Conservation (phyloP, 2,797 vertebrate genomes). For the Falco rusticolus region DNA sequence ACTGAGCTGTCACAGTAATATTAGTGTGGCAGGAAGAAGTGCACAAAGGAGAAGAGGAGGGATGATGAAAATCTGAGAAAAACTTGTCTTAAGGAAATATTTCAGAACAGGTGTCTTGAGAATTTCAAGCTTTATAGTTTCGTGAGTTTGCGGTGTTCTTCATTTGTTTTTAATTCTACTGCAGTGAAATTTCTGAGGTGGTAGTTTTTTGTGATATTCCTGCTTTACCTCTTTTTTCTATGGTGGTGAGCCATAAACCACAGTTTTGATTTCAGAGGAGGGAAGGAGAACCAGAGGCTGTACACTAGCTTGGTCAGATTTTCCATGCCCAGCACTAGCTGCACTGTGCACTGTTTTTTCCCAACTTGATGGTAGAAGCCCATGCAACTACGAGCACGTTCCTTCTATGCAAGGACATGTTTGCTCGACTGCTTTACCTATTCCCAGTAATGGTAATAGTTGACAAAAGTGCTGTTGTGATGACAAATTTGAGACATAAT, state of each 20-base stretch:
- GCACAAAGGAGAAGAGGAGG: neutral
- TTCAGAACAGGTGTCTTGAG: slow-evolving; percentile 20
- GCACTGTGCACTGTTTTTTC: rapidly evolving
- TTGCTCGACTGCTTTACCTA: neutral
- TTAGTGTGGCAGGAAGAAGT: slow-evolving; percentile 26
- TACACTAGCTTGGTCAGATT: neutral
- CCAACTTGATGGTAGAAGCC: neutral
- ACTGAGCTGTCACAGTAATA: slow-evolving; percentile 27
- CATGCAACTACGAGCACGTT: neutral
- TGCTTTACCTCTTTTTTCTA: neutral
- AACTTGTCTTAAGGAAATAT: slow-evolving; percentile 6
- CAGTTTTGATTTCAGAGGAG: neutral
- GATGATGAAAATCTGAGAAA: slow-evolving; percentile 10
- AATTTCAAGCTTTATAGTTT: slow-evolving; percentile 13
- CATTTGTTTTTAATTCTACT: slow-evolving; percentile 35
- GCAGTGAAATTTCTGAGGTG: neutral
- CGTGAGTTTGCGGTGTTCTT: neutral
- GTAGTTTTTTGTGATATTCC: neutral
- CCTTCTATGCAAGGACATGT: neutral
- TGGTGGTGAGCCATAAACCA: neutral
- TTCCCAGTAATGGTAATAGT: neutral
- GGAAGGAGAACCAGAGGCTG: neutral
- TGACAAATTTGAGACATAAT: rapidly evolving
- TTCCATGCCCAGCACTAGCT: neutral
- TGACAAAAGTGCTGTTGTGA: neutral